These are phyloP conservation scores for Echinometra lucunter DNA, from an alignment of 53 echinoderm and acorn worm species.

Conservation along the genomic window DNA sequence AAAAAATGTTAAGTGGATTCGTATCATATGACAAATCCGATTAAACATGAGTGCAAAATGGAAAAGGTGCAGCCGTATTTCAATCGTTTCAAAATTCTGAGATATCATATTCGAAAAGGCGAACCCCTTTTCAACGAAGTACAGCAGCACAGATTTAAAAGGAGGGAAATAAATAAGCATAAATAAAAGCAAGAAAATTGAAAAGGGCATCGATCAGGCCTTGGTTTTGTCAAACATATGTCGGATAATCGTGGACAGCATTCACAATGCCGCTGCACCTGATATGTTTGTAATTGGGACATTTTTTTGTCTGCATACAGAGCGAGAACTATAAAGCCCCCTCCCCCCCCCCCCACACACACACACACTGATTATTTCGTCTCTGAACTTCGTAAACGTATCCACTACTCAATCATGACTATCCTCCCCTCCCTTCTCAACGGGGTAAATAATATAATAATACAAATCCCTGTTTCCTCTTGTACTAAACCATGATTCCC, in stretches of 20 bases:
- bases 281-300: neutral
- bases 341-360: no score
- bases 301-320: neutral
- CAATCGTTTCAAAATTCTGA: neutral
- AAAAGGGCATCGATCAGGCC: neutral
- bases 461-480: no score
- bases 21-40: conserved; percentile 21
- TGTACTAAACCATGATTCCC: no score
- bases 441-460: no score
- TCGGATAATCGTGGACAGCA: neutral
- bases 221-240: neutral
- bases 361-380: no score
- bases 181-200: neutral
- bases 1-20: neutral
- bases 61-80: neutral
- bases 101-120: neutral
- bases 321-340: no score
- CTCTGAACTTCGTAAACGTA: no score
- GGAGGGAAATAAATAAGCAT: neutral
- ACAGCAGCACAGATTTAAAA: neutral
- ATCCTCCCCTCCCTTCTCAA: no score
- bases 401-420: no score
- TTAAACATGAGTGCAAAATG: neutral
- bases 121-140: neutral
- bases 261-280: neutral